These are phyloP conservation scores for Diorhabda elongata DNA, from an alignment of 1,140 invertebrate species.

Conservation along the genomic window DNA sequence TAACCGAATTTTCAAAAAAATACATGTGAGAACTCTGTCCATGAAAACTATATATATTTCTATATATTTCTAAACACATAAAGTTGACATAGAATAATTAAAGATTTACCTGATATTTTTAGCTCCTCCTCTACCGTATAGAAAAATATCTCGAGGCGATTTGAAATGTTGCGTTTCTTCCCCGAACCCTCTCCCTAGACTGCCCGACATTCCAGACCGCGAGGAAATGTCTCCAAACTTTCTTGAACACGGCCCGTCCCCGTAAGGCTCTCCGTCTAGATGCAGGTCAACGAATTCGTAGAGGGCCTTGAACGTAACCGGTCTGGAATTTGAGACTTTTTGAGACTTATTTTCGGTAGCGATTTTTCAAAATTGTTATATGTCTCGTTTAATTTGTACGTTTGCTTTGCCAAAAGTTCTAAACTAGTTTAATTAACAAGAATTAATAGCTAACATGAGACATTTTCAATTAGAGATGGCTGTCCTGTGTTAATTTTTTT, in stretches of 20 bases:
- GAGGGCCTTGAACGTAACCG: slow-evolving; percentile 76
- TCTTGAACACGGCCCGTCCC: slow-evolving; percentile 61
- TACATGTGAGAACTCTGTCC: too few relatives aligned
- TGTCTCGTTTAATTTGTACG: neutral
- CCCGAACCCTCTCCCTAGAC: slow-evolving; percentile 29
- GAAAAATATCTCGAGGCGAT: slow-evolving; percentile 75
- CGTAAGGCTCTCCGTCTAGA: slow-evolving; percentile 75
- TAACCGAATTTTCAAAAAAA: too few relatives aligned
- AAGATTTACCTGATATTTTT: slow-evolving; percentile 67
- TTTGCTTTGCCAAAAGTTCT: too few relatives aligned
- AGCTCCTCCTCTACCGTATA: slow-evolving; percentile 78
- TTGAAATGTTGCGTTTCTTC: slow-evolving; percentile 59
- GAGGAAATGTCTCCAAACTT: slow-evolving; percentile 55
- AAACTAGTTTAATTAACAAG: too few relatives aligned
- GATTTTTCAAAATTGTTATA: neutral
- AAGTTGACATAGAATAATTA: too few relatives aligned
- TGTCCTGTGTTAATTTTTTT: too few relatives aligned
- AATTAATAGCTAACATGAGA: too few relatives aligned
- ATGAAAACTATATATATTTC: too few relatives aligned
- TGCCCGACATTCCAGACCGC: neutral
- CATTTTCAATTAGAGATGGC: too few relatives aligned
- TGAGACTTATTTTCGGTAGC: neutral
- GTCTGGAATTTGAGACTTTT: slow-evolving; percentile 52
- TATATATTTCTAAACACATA: too few relatives aligned
- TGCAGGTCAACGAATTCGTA: slow-evolving; percentile 87